A percentile compares a stretch with the other conserved stretches of the same genome.
Evolutionary conservation across 2,113 vertebrate genomes (phyloP).

Genomic region (Semnornis frantzii): DNA sequence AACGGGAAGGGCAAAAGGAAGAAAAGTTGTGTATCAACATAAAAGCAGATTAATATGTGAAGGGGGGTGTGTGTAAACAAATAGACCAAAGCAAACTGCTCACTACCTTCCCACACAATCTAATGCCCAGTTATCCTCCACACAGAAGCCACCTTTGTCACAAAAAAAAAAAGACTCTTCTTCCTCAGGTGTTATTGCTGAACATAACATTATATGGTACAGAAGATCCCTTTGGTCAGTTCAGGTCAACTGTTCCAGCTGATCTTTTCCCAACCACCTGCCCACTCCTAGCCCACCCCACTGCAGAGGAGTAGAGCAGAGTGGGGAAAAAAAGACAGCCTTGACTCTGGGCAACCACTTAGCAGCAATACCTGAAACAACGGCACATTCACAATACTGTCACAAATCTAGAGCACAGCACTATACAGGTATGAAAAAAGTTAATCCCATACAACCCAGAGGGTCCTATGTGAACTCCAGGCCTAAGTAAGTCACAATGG

Average conservation of each 20-base stretch:
- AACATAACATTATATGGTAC: fast-evolving
- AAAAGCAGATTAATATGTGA: background rate
- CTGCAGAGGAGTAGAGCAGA: background rate
- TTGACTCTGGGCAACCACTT: background rate
- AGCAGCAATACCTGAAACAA: background rate
- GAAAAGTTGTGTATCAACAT: background rate
- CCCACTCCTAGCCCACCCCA: background rate
- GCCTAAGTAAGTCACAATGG: background rate
- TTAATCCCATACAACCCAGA: background rate
- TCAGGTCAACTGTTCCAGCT: background rate
- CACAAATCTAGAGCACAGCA: background rate
- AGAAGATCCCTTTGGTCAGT: background rate
- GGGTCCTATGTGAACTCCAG: too few species aligned
- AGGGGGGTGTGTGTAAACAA: background rate
- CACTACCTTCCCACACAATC: background rate
- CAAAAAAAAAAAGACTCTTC: background rate
- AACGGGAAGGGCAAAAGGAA: background rate
- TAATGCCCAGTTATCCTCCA: background rate
- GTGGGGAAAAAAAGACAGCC: background rate
- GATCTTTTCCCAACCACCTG: background rate
- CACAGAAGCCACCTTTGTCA: background rate
- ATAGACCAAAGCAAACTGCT: background rate
- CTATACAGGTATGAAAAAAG: background rate
- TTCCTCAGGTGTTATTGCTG: background rate
- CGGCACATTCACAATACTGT: background rate